Percentiles rank a stretch among this genome's conserved stretches.
Conservation (phyloP, 2,888 invertebrate genomes). For the Aspidiotus rigidus region DNA sequence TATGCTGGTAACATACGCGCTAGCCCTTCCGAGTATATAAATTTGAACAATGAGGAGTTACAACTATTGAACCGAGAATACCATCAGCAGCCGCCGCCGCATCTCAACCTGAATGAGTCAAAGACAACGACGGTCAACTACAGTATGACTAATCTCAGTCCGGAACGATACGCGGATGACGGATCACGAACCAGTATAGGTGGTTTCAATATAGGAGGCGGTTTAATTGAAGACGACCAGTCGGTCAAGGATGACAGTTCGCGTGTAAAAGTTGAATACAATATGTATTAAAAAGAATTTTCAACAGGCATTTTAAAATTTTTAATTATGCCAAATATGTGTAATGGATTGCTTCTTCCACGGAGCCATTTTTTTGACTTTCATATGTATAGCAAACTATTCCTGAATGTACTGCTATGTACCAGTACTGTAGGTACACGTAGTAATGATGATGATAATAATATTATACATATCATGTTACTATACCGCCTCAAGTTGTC, state of each 20-base stretch:
- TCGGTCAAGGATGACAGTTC: conserved; percentile 27
- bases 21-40: conserved; percentile 32
- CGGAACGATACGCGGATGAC: conserved; percentile 26
- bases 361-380: no score
- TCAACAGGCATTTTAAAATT: background rate
- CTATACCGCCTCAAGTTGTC: no score
- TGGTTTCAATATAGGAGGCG: conserved; percentile 29
- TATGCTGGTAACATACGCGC: conserved; percentile 29
- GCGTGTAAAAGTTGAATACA: conserved; percentile 29
- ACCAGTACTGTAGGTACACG: no score
- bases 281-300: conserved; percentile 21
- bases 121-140: conserved; percentile 21
- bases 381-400: no score
- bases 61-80: conserved; percentile 16
- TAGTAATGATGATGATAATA: no score
- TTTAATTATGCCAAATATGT: no score
- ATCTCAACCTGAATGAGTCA: conserved; percentile 24
- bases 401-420: no score
- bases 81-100: conserved; percentile 18
- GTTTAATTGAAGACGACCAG: conserved; percentile 25
- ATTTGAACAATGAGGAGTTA: conserved; percentile 25
- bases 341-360: no score
- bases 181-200: conserved; percentile 26
- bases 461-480: no score
- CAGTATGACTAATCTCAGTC: conserved; percentile 13